Conservation (phyloP, 2,113 vertebrate genomes). For the Sphaerodactylus townsendi region DNA sequence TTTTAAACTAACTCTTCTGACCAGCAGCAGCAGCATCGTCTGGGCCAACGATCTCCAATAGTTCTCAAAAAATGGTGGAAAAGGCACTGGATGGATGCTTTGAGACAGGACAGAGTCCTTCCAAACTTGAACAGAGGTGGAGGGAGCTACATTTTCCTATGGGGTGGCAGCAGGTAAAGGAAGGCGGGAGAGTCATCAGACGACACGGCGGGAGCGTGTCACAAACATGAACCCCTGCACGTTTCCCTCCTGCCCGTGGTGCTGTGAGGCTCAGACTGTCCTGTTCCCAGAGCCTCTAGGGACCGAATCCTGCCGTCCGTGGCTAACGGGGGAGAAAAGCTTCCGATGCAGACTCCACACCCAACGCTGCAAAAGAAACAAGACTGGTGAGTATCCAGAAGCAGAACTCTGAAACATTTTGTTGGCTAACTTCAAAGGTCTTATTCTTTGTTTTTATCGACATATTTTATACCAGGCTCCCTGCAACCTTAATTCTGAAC, state of each 20-base stretch:
- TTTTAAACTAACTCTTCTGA: not conserved
- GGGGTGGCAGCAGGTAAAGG: not conserved
- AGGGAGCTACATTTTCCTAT: not conserved
- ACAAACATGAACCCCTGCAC: not conserved
- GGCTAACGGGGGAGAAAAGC: conserved; percentile 5
- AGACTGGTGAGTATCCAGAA: not conserved
- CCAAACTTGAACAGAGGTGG: not conserved
- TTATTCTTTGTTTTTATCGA: not conserved
- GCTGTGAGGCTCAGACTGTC: conserved; percentile 14
- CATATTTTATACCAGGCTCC: not conserved
- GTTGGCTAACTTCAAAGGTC: not conserved
- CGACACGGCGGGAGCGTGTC: not conserved
- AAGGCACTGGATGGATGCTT: conserved; percentile 19
- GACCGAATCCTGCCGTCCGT: not conserved
- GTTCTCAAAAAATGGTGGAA: not conserved
- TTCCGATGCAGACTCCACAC: conserved; percentile 35
- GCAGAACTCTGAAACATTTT: not conserved
- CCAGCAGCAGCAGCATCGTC: not conserved
- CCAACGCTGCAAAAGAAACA: conserved; percentile 21
- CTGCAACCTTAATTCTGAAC: not conserved
- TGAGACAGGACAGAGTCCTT: not conserved
- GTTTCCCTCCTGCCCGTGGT: not conserved
- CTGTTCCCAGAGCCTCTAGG: conserved; percentile 22
- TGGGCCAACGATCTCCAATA: not conserved
- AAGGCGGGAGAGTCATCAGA: not conserved